Base-by-base conservation (phyloP, 1,140 invertebrate genomes). In the Drosophila serrata region DNA sequence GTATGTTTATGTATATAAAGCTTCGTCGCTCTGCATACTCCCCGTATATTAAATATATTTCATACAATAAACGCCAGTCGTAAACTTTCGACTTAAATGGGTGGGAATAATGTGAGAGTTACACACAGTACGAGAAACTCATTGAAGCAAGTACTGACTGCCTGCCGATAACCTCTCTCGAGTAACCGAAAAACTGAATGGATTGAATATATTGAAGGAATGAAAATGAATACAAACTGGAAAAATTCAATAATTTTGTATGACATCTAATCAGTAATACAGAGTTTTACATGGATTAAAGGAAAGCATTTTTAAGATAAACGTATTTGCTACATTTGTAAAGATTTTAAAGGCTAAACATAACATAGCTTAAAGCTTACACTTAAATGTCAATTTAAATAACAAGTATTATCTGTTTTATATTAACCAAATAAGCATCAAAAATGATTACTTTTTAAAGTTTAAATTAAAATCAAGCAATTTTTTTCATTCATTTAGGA, bases 11-110 rank as follows among this genome's bases (percentile, higher is more conserved):
- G 35, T 46, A 31, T 3, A 29, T 48, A 49, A 49, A 35, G 19
- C 19, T 15, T 15, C 12, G 45, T 57, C 19, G 46, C 17, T 78
- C 63, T 64, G 64, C 58, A 57, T 65, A 49, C 24, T 27, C 31
- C 13, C 22, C 69, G 72, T 58, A 61, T 79, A 79, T 87, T 78
- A 62, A 62, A 69, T 76, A 72, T 79, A 81, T 74, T 88, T 84
- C 62, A 53, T 60, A 77, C 70, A 76, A 87, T 88, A 87, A 87
- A 88, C 51, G 72, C 65, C 51, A 60, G 62, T 78, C 75, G 81
- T 87, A 86, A 86, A 86, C 64, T 75, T 79, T 65, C 60, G 56
- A 58, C 74, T 77, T 29, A 35, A 72, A 65, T 31, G 58, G 57
- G 39, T 73, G 49, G 35, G 56, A 62, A 51, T 49, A 45, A 57